Percentiles rank a stretch among this genome's conserved stretches.
Conservation (phyloP, 1,140 invertebrate species). For the Mamestra configurata region DNA sequence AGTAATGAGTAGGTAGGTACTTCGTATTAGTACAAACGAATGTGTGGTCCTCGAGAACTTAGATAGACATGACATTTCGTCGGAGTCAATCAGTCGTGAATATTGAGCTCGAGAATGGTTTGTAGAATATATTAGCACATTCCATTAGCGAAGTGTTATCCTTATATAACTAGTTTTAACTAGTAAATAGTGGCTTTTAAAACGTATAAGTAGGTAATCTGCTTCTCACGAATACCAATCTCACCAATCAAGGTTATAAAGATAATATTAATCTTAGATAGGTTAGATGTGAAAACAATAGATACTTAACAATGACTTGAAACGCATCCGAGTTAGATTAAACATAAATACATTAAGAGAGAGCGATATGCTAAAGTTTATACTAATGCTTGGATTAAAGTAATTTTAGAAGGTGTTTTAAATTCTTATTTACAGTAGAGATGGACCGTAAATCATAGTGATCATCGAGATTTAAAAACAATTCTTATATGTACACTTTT, state of each 20-base stretch:
- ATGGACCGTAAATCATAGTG: not conserved
- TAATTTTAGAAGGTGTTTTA: not conserved
- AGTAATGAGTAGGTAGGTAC: too few relatives aligned
- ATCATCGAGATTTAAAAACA: not conserved
- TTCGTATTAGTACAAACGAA: too few relatives aligned
- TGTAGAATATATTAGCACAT: constrained; percentile 32
- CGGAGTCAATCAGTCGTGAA: not conserved
- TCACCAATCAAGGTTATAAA: constrained; percentile 24
- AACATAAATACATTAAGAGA: not conserved
- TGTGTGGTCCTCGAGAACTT: not conserved
- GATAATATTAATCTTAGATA: constrained; percentile 8
- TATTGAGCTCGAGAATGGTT: constrained; percentile 16
- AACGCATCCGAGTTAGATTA: not conserved
- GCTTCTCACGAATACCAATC: constrained; percentile 8
- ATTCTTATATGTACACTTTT: not conserved
- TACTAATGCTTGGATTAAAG: not conserved
- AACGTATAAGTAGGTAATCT: not conserved
- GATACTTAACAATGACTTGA: not conserved
- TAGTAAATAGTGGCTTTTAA: constrained; percentile 25
- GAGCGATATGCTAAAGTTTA: too few relatives aligned
- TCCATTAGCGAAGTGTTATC: constrained; percentile 20
- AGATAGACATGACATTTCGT: not conserved
- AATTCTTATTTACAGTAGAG: not conserved
- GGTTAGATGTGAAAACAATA: constrained; percentile 11
- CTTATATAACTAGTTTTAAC: constrained; percentile 17